Base-by-base conservation (phyloP, 2,113 vertebrate genomes). In the Gulo gulo region DNA sequence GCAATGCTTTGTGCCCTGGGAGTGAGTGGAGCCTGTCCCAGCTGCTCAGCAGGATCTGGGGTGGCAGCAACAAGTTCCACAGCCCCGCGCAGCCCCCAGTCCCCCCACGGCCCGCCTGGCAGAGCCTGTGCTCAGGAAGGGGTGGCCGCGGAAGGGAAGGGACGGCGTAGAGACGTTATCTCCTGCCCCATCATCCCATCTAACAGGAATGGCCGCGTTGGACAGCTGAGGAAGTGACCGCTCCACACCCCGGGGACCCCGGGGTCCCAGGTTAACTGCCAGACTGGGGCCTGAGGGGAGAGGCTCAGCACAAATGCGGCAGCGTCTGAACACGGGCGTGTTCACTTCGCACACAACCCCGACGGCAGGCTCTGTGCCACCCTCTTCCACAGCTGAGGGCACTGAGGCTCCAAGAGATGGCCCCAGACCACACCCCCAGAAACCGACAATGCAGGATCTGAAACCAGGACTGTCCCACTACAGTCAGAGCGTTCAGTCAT, bases 151-250 rank as follows among this genome's bases (percentile, higher is more conserved):
- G n/a, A 82, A 96, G 91, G 85, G 85, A 34, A n/a, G 78, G 86
- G 76, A 42, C 0, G 0, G 73, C 8, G 0, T 15, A 85, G 76
- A 95, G 65, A 78, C 15, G 4, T 47, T 20, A 79, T 82, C 91
- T 88, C 85, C n/a, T 59, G 92, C 21, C 55, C 42, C 78, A 83
- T 78, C 86, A 76, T 73, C 89, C 82, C 78, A 91, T 90, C 50
- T 59, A 80, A 92, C 65, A 20, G 52, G 88, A 71, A 83, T 4
- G 0, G 31, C 45, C 39, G 29, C 2, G 69, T 1, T 3, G 2
- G 85, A 88, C 83, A 93, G 86, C 81, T 57, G 24, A 80, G 91
- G 94, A 96, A 78, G 69, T 71, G 71, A 82, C 88, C 24, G 2
- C 50, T 73, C 63, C 21, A 24, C 31, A 31, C 63, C 16, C 80